Evolutionary conservation across 2,888 invertebrate genomes (phyloP).

Genomic region (Tridacna crocea): DNA sequence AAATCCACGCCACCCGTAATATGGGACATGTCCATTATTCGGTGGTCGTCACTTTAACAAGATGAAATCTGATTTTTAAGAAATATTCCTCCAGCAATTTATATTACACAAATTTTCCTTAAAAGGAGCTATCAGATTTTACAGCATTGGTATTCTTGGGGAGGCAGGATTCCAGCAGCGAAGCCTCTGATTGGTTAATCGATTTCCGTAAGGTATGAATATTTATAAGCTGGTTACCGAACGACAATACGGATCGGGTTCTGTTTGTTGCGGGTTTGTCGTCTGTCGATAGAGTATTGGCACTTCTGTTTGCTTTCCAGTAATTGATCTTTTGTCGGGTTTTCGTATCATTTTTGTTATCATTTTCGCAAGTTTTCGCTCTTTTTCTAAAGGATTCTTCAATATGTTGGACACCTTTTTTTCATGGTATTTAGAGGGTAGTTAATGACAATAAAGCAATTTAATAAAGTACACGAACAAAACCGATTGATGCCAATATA

Average conservation of each 20-base stretch:
- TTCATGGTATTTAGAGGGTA: constrained; percentile 17
- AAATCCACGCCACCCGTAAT: constrained; percentile 38
- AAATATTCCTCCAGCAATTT: constrained; percentile 53
- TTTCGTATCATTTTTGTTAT: constrained; percentile 34
- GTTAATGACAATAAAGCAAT: constrained; percentile 16
- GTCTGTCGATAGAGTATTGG: constrained; percentile 43
- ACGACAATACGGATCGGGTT: constrained; percentile 28
- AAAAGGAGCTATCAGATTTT: constrained; percentile 41
- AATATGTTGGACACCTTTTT: constrained; percentile 12
- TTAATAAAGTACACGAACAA: background rate
- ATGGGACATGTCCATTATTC: constrained; percentile 43
- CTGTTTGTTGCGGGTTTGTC: constrained; percentile 51
- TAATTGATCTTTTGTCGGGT: constrained; percentile 61
- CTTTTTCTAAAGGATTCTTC: constrained; percentile 16
- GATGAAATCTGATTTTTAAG: constrained; percentile 53
- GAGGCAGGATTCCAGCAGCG: constrained; percentile 37
- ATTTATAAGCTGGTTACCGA: constrained; percentile 40
- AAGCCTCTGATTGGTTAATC: constrained; percentile 45
- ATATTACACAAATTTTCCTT: constrained; percentile 60
- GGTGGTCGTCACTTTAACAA: constrained; percentile 32
- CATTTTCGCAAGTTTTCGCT: constrained; percentile 50
- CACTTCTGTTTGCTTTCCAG: constrained; percentile 49
- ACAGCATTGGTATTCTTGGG: constrained; percentile 12
- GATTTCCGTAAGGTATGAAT: constrained; percentile 41
- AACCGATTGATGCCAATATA: constrained; percentile 18